A percentile compares a stretch with the other conserved stretches of the same genome.
These are phyloP conservation scores for Alauda arvensis DNA, from an alignment of 2,797 vertebrate species.

Conservation along the genomic window DNA sequence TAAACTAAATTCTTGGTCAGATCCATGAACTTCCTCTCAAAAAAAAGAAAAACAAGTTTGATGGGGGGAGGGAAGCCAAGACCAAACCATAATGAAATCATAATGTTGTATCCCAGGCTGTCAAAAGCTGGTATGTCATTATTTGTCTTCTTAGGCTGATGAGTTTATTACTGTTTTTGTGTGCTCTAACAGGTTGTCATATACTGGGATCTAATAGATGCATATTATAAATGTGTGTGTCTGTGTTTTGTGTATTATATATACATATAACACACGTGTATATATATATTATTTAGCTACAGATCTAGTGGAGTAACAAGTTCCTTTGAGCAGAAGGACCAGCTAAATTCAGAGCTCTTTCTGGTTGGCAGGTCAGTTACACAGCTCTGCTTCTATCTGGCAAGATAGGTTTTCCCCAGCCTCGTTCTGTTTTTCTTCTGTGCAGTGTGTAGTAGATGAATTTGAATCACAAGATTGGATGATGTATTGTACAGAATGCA, in stretches of 20 bases:
- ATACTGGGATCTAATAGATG: not conserved
- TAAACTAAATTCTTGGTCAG: not conserved
- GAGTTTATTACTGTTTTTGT: not conserved
- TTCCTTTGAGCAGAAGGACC: not conserved
- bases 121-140: not conserved
- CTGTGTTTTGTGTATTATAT: not conserved
- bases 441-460: not conserved
- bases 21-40: not conserved
- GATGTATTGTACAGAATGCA: fast-evolving
- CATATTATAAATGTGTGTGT: not conserved
- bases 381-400: not conserved
- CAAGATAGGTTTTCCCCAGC: not conserved
- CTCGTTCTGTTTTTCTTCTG: not conserved
- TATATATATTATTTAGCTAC: not conserved
- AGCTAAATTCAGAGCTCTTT: not conserved
- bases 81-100: not conserved
- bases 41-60: not conserved
- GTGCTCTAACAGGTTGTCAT: not conserved
- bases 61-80: fast-evolving
- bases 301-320: not conserved
- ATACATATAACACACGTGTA: no score
- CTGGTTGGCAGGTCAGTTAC: not conserved
- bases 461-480: not conserved
- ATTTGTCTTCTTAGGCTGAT: not conserved
- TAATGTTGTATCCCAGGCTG: not conserved